Conservation (phyloP, 2,113 vertebrate species). For the Paedocypris sp. region DNA sequence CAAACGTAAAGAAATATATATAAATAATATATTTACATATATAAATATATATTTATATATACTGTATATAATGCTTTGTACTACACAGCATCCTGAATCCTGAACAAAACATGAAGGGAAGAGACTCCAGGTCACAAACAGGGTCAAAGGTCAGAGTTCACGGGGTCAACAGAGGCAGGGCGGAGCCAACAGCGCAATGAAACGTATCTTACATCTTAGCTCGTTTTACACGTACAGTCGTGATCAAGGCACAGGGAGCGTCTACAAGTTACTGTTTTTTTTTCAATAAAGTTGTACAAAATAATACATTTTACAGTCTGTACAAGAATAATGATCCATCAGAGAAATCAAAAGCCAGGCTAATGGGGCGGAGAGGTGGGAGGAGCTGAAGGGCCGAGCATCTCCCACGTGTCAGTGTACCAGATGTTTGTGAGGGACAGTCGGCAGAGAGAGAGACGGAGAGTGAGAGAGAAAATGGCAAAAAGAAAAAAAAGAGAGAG, state of each 20-base stretch:
- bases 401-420: constrained; percentile 16
- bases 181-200: constrained; percentile 88
- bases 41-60: constrained; percentile 28
- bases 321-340: constrained; percentile 96
- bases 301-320: constrained; percentile 98
- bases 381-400: constrained; percentile 20
- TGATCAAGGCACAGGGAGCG: constrained; percentile 98
- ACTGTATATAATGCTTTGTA: constrained; percentile 35
- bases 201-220: constrained; percentile 90
- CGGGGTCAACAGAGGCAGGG: constrained; percentile 56
- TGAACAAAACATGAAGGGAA: constrained; percentile 45
- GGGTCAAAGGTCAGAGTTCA: constrained; percentile 44
- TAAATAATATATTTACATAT: constrained; percentile 47
- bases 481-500: no score
- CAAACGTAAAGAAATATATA: constrained; percentile 49
- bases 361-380: constrained; percentile 37
- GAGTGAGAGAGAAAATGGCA: background rate
- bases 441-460: background rate
- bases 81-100: constrained; percentile 52
- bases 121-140: no score
- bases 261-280: constrained; percentile 85
- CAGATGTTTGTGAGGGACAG: constrained; percentile 1
- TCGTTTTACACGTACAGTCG: constrained; percentile 89
- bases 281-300: constrained; percentile 98
- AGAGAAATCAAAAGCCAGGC: constrained; percentile 77